A percentile compares a stretch with the other conserved stretches of the same genome.
phyloP scores from a whole-genome alignment of 2,113 vertebrate species.

The Hyperopisus bebe region DNA sequence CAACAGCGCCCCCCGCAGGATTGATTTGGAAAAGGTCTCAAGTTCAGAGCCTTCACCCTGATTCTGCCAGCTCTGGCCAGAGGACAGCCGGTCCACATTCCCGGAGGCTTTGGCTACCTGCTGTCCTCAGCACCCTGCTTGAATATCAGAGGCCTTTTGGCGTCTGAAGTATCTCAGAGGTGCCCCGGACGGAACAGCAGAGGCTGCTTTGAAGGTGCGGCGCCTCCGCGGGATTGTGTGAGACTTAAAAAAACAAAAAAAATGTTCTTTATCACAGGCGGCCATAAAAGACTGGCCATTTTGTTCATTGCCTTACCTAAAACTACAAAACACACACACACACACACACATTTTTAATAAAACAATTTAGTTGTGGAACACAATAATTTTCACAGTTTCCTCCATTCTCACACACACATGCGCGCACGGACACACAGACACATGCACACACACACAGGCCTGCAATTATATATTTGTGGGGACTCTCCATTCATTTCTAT shows the following conservation, averaged over 20 bases:
- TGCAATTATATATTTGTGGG: background rate
- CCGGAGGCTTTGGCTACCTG: background rate
- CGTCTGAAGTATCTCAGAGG: background rate
- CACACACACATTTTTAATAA: background rate
- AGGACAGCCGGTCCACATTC: background rate
- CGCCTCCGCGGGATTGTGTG: background rate
- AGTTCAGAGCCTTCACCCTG: background rate
- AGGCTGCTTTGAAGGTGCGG: slow-evolving; percentile 11
- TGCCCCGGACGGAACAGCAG: background rate
- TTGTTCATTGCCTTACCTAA: background rate
- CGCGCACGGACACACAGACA: no score
- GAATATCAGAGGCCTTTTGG: background rate
- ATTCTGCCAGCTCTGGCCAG: background rate
- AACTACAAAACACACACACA: background rate
- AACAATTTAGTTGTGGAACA: background rate
- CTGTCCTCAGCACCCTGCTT: background rate
- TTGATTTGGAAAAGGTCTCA: background rate
- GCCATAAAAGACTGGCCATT: background rate
- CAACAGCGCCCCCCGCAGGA: background rate
- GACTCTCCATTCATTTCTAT: background rate
- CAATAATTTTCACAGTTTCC: background rate
- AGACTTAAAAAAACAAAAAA: background rate
- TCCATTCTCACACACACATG: background rate
- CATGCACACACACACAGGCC: background rate
- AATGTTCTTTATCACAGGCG: background rate